Evolutionary conservation across 2,113 vertebrate genomes (phyloP), one percentile per base, ranked within the genome.

Genomic region (Pterophyllum scalare): DNA sequence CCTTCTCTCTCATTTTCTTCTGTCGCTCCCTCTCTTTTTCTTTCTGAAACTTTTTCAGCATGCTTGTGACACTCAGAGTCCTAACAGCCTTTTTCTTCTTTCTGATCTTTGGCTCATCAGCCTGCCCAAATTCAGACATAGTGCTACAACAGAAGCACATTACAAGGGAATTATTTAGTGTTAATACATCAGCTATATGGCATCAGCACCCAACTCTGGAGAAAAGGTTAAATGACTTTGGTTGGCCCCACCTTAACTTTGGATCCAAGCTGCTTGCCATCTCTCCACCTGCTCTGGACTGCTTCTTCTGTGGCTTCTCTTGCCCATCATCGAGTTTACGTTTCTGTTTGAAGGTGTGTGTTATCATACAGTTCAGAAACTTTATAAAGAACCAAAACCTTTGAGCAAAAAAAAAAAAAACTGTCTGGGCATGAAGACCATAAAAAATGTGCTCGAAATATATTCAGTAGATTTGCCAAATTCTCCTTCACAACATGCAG

Each of bases 21-120:
- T 93, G 79, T 35, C 86, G 89, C 28, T 94, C 90, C 60, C 81
- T 93, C 59, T 97, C 96, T 59, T 99, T 99, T 91, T 98, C 97
- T 58, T 96, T 97, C 81, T 97, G 96, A 80, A 99, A 98, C 81
- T 97, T 98, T 82, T 96, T 98, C 80, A 99, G 82, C 97, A 99
- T 98, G 82, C 97, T 97, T 86, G 97, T 97, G 76, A 99, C 96
- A 0, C 96, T 97, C 59, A 97, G 64, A 3, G 95, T 86, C 7
- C 96, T 95, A 0, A 92, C 94, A 7, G 92, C 89, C 80, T 95
- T 97, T 84, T 96, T 98, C 83, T 97, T 97, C 86, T 97, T 97
- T 76, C 92, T 95, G 19, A 87, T 85, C 78, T 54, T 84, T 10
- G 95, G 94, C 95, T 84, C 87, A 90, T 60, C 94, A 88, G 28